Percentiles rank a stretch among this genome's conserved stretches.
phyloP scores from a whole-genome alignment of 2,113 vertebrate species.

The Damaliscus lunatus region DNA sequence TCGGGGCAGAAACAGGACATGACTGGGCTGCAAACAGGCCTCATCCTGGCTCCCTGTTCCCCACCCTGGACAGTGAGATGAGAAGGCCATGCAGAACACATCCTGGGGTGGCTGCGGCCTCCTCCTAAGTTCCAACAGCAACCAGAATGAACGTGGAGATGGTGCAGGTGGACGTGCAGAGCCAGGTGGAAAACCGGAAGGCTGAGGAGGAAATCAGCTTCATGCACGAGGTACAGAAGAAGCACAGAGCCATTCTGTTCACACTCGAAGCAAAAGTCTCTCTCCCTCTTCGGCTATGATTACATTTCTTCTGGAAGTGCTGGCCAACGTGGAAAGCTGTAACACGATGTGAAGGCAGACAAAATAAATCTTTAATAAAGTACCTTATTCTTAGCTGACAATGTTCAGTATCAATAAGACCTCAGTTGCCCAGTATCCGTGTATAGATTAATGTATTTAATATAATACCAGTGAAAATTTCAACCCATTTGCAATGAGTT shows the following conservation, averaged over 20 bases:
- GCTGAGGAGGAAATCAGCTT: background rate
- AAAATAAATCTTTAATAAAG: background rate
- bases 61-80: background rate
- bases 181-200: fast-evolving
- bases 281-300: no score
- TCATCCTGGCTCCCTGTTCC: fast-evolving
- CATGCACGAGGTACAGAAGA: fast-evolving
- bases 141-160: fast-evolving
- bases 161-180: fast-evolving
- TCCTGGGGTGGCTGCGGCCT: fast-evolving
- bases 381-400: background rate
- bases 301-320: background rate
- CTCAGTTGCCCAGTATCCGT: background rate
- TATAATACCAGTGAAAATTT: background rate
- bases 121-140: no score
- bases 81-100: fast-evolving
- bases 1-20: background rate
- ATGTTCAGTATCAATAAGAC: background rate
- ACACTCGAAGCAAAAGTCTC: background rate
- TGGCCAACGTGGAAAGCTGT: background rate
- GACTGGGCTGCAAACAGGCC: no score
- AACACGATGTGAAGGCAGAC: background rate
- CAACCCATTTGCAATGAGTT: background rate
- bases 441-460: background rate
- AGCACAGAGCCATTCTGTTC: fast-evolving